Evolutionary conservation across 2,113 vertebrate genomes (phyloP).

Genomic region (Ochotona princeps): DNA sequence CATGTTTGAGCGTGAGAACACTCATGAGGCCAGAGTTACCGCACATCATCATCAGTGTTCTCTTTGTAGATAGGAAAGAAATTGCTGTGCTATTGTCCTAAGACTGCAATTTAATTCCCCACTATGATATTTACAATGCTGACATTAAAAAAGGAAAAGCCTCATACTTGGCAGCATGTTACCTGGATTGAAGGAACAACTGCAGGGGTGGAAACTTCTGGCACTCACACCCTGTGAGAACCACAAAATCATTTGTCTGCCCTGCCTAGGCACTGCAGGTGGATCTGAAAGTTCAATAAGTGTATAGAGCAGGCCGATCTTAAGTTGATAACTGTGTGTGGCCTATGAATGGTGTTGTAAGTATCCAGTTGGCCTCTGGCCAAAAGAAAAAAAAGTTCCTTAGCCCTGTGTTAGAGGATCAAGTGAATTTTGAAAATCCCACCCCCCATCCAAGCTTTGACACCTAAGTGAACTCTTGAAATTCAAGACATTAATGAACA

Average conservation of each 20-base stretch:
- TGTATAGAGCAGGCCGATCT: too few relatives aligned
- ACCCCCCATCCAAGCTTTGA: slow-evolving; percentile 14
- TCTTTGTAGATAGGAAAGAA: not conserved
- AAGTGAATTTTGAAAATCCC: slow-evolving; percentile 19
- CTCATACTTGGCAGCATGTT: too few relatives aligned
- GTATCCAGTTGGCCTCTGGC: too few relatives aligned
- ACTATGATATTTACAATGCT: not conserved
- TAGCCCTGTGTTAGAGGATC: not conserved
- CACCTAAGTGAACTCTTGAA: not conserved
- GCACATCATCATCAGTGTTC: not conserved
- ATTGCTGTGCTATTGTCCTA: not conserved
- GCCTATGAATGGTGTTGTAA: too few relatives aligned
- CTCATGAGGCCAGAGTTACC: not conserved
- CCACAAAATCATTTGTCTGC: too few relatives aligned
- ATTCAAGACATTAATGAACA: not conserved
- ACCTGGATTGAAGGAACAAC: not conserved
- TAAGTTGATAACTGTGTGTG: too few relatives aligned
- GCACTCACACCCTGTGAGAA: too few relatives aligned
- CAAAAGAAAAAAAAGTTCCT: too few relatives aligned
- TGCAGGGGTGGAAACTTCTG: too few relatives aligned
- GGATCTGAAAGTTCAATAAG: too few relatives aligned
- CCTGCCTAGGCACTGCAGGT: too few relatives aligned
- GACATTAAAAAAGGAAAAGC: too few relatives aligned
- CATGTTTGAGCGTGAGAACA: not conserved
- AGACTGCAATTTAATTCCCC: not conserved